Base-by-base conservation (phyloP, 2,113 vertebrate species). In the Sinosuthora webbiana region DNA sequence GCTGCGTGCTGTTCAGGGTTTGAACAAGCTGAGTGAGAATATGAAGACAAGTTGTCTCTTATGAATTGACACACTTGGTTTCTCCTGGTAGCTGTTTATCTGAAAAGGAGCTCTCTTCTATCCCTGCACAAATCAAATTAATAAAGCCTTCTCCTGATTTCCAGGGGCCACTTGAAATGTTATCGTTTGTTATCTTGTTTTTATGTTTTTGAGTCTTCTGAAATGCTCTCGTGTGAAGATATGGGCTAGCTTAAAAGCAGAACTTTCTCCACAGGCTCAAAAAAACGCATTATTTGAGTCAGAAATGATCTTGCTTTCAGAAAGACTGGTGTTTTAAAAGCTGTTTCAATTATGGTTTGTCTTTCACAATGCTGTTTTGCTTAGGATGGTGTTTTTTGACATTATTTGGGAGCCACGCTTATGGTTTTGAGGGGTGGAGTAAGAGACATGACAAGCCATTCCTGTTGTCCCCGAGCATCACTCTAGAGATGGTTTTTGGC, bases 21-120 rank as follows among this genome's bases (percentile, higher is more conserved):
- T 91, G 76, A 94, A 60, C 69, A 69, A 93, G 82, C 74, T 74
- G 84, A 88, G 91, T 71, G 81, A 92, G 91, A 90, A 78, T 73
- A 68, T 78, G 73, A 95, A 96, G 96, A 87, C 93, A 83, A 81
- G 91, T 89, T 87, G 78, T 94, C 90, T 90, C 95, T 88, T 95
- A 87, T 52, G 87, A 91, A 93, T 94, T 88, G 92, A 93, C 33
- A 47, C 57, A 52, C 75, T 94, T 57, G 0, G 28, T 82, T 93
- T 78, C 70, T 95, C 83, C 67, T 87, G 70, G 57, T 94, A 70
- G 87, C 75, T 93, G 52, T 96, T 97, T 94, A 83, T 91, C 85
- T 86, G n/a, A 86, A 95, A 95, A 81, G 92, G 69, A 83, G 39
- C 31, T 44, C 65, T 95, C 85, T 82, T 70, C 93, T 94, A 64